Conservation (phyloP, 2,888 invertebrate genomes). For the Drosophila suboccidentalis region DNA sequence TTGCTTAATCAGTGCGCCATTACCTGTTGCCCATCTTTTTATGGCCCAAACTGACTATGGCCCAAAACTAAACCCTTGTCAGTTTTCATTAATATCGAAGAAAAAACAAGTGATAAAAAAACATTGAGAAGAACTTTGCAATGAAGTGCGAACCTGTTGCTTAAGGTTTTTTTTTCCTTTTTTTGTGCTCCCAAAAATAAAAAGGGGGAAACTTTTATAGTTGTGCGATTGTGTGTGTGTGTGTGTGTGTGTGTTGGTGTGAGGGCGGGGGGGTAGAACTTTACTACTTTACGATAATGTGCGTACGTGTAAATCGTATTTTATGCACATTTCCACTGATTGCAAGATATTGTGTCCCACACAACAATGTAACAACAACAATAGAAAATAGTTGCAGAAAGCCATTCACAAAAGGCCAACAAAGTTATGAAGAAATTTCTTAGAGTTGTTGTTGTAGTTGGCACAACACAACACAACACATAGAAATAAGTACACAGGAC, state of each 20-base stretch:
- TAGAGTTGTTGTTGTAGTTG: slow-evolving; percentile 19
- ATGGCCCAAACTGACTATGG: slow-evolving; percentile 42
- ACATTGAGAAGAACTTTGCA: slow-evolving; percentile 23
- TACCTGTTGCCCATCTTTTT: slow-evolving; percentile 64
- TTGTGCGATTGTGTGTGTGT: slow-evolving; percentile 32
- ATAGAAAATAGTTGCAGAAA: slow-evolving; percentile 30
- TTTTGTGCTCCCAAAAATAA: slow-evolving; percentile 9
- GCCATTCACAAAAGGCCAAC: slow-evolving; percentile 31
- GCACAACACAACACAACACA: slow-evolving; percentile 10
- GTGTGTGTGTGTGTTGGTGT: slow-evolving; percentile 19
- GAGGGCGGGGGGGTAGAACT: slow-evolving; percentile 40
- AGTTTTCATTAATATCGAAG: slow-evolving; percentile 40
- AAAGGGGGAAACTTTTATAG: slow-evolving; percentile 47
- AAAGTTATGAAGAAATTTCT: slow-evolving; percentile 50
- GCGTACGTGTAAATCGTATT: slow-evolving; percentile 81
- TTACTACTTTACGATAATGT: slow-evolving; percentile 78
- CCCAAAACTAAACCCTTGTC: slow-evolving; percentile 38
- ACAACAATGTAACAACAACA: slow-evolving; percentile 59
- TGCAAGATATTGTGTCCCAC: slow-evolving; percentile 73
- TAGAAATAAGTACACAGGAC: slow-evolving; percentile 27
- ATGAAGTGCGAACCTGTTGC: slow-evolving; percentile 70
- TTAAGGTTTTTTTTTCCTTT: slow-evolving; percentile 56
- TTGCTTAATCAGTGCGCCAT: slow-evolving; percentile 60
- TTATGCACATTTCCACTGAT: slow-evolving; percentile 79
- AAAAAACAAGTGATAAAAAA: slow-evolving; percentile 29